Evolutionary conservation across 2,888 invertebrate genomes (phyloP).

Genomic region (Crossocerus cetratus): DNA sequence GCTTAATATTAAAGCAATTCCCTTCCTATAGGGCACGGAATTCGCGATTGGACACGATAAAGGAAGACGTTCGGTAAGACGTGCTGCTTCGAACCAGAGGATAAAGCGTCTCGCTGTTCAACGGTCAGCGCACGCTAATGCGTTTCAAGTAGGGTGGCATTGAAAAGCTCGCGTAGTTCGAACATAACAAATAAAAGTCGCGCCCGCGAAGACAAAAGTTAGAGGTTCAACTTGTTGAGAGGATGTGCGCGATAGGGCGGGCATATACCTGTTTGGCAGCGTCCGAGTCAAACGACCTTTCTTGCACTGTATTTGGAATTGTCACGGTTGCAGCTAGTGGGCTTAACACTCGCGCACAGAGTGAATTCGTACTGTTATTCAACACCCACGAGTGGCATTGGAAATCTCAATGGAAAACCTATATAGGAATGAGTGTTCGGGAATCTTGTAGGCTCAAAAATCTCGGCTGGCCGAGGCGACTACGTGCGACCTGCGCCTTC

Average conservation of each 20-base stretch:
- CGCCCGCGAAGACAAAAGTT: no score
- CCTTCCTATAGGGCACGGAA: no score
- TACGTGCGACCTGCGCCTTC: constrained; percentile 21
- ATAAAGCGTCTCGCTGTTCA: no score
- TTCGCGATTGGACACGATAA: no score
- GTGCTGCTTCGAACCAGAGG: no score
- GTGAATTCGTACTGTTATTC: not conserved
- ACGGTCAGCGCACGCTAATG: no score
- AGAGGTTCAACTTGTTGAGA: no score
- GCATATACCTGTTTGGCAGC: constrained; percentile 24
- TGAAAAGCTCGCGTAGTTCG: no score
- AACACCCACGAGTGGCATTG: not conserved
- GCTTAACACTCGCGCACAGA: not conserved
- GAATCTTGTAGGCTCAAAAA: not conserved
- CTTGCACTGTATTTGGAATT: constrained; percentile 17
- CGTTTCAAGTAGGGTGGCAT: no score
- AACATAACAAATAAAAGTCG: no score
- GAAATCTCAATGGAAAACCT: not conserved
- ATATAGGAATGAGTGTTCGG: not conserved
- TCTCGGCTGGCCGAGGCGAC: not conserved
- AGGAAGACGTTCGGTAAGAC: no score
- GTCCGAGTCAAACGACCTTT: constrained; percentile 25
- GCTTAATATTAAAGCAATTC: no score
- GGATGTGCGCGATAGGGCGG: not conserved
- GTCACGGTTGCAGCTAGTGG: not conserved